Evolutionary conservation across 2,113 vertebrate species (phyloP).

Genomic region (Spilogale gracilis): DNA sequence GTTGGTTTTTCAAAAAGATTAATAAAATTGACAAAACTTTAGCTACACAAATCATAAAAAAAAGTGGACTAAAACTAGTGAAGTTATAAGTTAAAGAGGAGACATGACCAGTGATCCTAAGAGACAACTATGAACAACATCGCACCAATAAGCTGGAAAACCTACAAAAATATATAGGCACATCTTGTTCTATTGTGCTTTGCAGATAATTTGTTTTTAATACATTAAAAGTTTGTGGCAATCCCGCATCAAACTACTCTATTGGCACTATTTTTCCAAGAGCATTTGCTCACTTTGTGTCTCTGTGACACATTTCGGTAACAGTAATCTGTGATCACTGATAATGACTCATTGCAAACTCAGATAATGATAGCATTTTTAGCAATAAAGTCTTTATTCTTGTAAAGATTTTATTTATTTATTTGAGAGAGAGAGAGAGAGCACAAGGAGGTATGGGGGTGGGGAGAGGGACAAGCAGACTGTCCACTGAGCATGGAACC

Average conservation of each 20-base stretch:
- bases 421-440: neutral
- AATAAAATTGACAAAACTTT: constrained; percentile 6
- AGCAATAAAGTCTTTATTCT: neutral
- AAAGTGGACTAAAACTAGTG: neutral
- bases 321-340: neutral
- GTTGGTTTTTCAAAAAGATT: neutral
- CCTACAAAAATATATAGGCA: neutral
- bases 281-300: neutral
- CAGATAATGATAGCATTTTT: neutral
- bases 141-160: neutral
- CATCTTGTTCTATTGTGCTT: neutral
- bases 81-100: constrained; percentile 8
- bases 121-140: neutral
- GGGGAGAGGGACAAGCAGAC: neutral
- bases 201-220: neutral
- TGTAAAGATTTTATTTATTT: neutral
- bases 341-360: neutral
- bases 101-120: neutral
- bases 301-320: neutral
- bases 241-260: neutral
- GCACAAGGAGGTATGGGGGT: neutral
- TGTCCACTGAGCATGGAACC: neutral
- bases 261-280: neutral
- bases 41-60: neutral
- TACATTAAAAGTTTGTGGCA: neutral